phyloP scores from a whole-genome alignment of 2,888 invertebrate species.

The Mesorhabditis belari region DNA sequence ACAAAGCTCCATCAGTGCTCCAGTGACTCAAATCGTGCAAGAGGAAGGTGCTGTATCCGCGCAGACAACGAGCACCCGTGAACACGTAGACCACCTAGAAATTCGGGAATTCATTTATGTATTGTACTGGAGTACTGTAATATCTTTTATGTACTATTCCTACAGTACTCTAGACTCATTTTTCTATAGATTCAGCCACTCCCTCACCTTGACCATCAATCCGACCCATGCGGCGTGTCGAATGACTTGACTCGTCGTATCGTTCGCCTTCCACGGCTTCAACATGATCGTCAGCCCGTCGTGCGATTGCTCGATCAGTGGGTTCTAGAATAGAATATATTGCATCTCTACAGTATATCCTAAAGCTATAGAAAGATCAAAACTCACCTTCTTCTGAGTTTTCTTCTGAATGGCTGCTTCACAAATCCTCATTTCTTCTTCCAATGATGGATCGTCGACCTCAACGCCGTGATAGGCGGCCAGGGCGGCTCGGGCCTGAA shows the following conservation, averaged over 20 bases:
- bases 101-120: too few relatives aligned
- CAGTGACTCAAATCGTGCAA: conserved; percentile 15
- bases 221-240: conserved; percentile 22
- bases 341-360: too few relatives aligned
- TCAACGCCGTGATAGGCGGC: conserved; percentile 23
- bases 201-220: conserved; percentile 20
- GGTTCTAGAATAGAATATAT: not conserved
- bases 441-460: conserved; percentile 14
- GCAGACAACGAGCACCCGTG: conserved; percentile 23
- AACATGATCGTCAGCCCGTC: conserved; percentile 17
- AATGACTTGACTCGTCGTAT: conserved; percentile 12
- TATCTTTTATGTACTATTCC: not conserved
- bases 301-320: conserved; percentile 4
- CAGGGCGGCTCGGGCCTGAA: conserved; percentile 18
- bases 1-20: conserved; percentile 11
- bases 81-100: conserved; percentile 24
- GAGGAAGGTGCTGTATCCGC: conserved; percentile 22
- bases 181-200: too few relatives aligned
- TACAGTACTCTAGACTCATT: not conserved
- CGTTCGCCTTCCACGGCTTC: conserved; percentile 20
- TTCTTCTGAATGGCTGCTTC: conserved; percentile 9
- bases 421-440: conserved; percentile 16
- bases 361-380: too few relatives aligned
- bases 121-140: not conserved
- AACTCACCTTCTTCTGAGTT: not conserved